A percentile compares a stretch with the other conserved stretches of the same genome.
Evolutionary conservation across 2,797 vertebrate genomes (phyloP).

Genomic region (Cossypha heuglini): DNA sequence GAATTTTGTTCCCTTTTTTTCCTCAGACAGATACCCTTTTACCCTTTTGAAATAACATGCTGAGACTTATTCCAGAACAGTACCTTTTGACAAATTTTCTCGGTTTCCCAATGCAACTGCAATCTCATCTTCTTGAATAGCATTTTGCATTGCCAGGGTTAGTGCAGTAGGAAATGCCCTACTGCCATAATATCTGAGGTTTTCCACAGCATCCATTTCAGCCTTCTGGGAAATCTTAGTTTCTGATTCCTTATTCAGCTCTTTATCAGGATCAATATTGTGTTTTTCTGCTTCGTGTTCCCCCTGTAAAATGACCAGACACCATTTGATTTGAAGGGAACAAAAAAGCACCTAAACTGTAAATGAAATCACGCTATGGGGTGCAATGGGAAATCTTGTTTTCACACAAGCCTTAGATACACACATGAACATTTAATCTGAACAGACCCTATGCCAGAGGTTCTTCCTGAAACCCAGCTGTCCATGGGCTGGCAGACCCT

Average conservation of each 20-base stretch:
- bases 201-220: slow-evolving; percentile 55
- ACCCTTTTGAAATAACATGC: neutral
- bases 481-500: neutral
- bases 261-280: slow-evolving; percentile 36
- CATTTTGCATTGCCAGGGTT: slow-evolving; percentile 38
- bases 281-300: slow-evolving; percentile 64
- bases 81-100: slow-evolving; percentile 81
- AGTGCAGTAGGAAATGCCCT: slow-evolving; percentile 50
- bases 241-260: slow-evolving; percentile 52
- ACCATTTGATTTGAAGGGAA: neutral
- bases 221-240: slow-evolving; percentile 58
- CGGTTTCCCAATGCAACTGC: slow-evolving; percentile 74
- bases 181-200: slow-evolving; percentile 47
- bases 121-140: slow-evolving; percentile 71
- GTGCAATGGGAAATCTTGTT: neutral
- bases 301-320: slow-evolving; percentile 61
- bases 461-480: neutral
- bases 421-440: neutral
- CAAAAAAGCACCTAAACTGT: neutral
- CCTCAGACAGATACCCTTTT: neutral
- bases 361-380: neutral
- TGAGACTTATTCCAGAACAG: neutral
- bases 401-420: neutral
- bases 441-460: neutral
- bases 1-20: fast-evolving